Conservation (phyloP, 2,797 vertebrate species). For the Sebastes cheni region DNA sequence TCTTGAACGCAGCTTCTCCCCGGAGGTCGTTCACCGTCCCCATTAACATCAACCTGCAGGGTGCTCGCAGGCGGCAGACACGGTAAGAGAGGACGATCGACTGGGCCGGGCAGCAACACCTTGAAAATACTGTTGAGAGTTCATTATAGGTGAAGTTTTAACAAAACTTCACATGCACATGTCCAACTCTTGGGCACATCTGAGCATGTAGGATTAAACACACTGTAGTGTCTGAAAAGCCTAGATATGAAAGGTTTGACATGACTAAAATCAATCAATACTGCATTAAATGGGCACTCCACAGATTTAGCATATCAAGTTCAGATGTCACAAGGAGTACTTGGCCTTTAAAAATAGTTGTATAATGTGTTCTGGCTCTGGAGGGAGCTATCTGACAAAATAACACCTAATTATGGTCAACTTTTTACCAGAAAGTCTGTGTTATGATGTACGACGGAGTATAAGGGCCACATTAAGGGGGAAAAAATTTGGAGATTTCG, state of each 20-base stretch:
- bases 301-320: background rate
- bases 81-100: constrained; percentile 74
- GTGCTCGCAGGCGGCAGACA: constrained; percentile 77
- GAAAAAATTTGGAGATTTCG: too few species aligned
- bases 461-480: too few species aligned
- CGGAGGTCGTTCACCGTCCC: constrained; percentile 85
- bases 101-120: constrained; percentile 9
- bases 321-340: background rate
- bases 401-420: background rate
- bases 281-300: background rate
- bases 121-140: constrained; percentile 22
- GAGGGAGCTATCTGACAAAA: background rate
- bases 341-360: background rate
- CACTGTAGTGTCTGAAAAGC: background rate
- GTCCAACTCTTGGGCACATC: background rate
- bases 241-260: background rate
- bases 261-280: background rate
- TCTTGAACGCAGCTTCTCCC: constrained; percentile 73
- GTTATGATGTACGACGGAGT: background rate
- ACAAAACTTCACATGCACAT: constrained; percentile 15
- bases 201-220: background rate
- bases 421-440: background rate
- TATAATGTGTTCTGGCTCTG: background rate
- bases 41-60: constrained; percentile 87
- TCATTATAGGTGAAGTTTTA: constrained; percentile 14